Percentiles rank a stretch among this genome's conserved stretches.
Evolutionary conservation across 2,113 vertebrate genomes (phyloP).

Genomic region (Pachycephala philippinensis): DNA sequence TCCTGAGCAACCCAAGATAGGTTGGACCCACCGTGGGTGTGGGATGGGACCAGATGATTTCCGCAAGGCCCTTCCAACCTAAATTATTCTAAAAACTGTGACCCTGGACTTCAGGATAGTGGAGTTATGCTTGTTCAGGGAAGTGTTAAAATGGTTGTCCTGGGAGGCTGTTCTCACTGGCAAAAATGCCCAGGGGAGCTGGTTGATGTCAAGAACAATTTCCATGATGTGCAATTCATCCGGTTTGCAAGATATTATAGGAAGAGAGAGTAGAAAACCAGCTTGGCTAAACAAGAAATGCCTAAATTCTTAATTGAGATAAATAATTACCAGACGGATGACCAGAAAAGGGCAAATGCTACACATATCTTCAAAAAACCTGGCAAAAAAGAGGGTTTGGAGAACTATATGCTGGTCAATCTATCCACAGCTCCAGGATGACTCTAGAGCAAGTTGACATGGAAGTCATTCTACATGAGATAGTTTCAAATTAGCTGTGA

Average conservation of each 20-base stretch:
- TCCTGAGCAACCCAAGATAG: neutral
- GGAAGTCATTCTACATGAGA: neutral
- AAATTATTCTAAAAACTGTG: neutral
- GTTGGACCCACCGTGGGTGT: neutral
- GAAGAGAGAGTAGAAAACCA: neutral
- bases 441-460: neutral
- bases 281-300: neutral
- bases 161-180: neutral
- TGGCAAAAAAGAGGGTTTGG: neutral
- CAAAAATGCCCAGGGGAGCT: neutral
- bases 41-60: accelerated
- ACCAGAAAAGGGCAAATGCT: neutral
- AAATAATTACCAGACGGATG: neutral
- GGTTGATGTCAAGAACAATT: neutral
- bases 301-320: neutral
- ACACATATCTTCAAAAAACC: neutral
- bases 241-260: neutral
- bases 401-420: neutral
- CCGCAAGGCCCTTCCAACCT: neutral
- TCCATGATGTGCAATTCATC: neutral
- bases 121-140: neutral
- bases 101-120: neutral
- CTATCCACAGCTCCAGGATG: neutral
- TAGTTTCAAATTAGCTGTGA: neutral
- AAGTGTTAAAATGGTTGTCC: neutral